Evolutionary conservation across 2,888 invertebrate species (phyloP).

Genomic region (Ochropleura leucogaster): DNA sequence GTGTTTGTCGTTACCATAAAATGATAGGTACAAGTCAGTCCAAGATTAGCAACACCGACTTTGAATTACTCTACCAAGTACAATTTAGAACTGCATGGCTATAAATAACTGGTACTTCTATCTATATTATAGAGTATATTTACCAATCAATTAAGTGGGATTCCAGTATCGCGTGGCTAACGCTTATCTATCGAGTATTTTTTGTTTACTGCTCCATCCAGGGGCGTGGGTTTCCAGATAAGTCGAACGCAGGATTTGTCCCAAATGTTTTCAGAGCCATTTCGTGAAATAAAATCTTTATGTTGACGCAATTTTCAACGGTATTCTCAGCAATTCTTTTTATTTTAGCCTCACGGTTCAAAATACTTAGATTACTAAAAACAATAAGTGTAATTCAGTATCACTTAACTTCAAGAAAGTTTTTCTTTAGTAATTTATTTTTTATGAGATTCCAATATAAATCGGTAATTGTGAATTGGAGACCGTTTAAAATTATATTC

Average conservation of each 20-base stretch:
- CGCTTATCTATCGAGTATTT: slow-evolving; percentile 61
- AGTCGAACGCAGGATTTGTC: slow-evolving; percentile 53
- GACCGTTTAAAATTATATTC: slow-evolving; percentile 60
- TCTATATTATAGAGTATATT: slow-evolving; percentile 33
- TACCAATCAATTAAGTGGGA: slow-evolving; percentile 59
- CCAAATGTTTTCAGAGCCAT: slow-evolving; percentile 44
- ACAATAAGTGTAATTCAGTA: slow-evolving; percentile 31
- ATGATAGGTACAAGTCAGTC: slow-evolving; percentile 8
- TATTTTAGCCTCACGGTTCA: slow-evolving; percentile 31
- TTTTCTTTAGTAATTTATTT: slow-evolving; percentile 42
- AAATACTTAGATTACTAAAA: slow-evolving; percentile 33
- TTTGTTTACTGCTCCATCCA: slow-evolving; percentile 61
- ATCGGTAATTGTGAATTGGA: slow-evolving; percentile 47
- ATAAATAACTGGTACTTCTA: slow-evolving; percentile 9
- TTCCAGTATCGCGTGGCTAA: slow-evolving; percentile 61
- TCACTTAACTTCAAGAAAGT: slow-evolving; percentile 30
- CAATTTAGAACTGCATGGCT: slow-evolving; percentile 16
- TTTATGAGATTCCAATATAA: slow-evolving; percentile 30
- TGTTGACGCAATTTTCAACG: slow-evolving; percentile 34
- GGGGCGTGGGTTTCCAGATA: slow-evolving; percentile 59
- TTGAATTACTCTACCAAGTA: slow-evolving; percentile 9
- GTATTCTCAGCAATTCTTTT: slow-evolving; percentile 28
- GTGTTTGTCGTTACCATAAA: slow-evolving; percentile 11
- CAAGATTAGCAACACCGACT: slow-evolving; percentile 14
- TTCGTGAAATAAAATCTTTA: slow-evolving; percentile 47